Conservation (phyloP, 2,797 vertebrate species). For the Pygocentrus nattereri region DNA sequence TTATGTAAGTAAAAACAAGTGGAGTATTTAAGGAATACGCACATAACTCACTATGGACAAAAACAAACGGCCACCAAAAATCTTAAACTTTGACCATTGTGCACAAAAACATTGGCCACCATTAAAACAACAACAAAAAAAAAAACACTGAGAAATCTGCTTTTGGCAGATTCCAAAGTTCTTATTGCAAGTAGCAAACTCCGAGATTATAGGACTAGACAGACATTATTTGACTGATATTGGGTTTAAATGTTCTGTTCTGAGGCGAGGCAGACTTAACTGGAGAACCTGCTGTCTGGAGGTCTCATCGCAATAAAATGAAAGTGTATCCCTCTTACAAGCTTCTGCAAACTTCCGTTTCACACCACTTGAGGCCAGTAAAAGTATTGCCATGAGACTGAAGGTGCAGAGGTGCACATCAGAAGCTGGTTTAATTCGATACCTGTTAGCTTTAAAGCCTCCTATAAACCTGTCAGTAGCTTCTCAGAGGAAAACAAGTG, state of each 20-base stretch:
- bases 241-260: neutral
- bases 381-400: neutral
- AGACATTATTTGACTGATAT: neutral
- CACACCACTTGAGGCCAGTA: neutral
- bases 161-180: neutral
- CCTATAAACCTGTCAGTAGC: neutral
- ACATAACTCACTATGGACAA: too few species aligned
- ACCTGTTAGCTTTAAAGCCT: neutral
- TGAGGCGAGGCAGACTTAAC: neutral
- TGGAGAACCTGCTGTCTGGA: neutral
- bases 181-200: neutral
- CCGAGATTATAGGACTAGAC: neutral
- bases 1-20: too few species aligned
- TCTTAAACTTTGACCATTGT: too few species aligned
- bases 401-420: neutral
- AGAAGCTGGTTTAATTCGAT: neutral
- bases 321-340: neutral
- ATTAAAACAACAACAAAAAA: too few species aligned
- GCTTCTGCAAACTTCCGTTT: neutral
- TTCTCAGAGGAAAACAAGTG: neutral
- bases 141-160: neutral
- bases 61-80: too few species aligned
- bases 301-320: conserved; percentile 6
- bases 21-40: too few species aligned
- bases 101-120: neutral